Evolutionary conservation across 2,113 vertebrate genomes (phyloP), one percentile per base, ranked within the genome.

Genomic region (Pangasianodon gigas): DNA sequence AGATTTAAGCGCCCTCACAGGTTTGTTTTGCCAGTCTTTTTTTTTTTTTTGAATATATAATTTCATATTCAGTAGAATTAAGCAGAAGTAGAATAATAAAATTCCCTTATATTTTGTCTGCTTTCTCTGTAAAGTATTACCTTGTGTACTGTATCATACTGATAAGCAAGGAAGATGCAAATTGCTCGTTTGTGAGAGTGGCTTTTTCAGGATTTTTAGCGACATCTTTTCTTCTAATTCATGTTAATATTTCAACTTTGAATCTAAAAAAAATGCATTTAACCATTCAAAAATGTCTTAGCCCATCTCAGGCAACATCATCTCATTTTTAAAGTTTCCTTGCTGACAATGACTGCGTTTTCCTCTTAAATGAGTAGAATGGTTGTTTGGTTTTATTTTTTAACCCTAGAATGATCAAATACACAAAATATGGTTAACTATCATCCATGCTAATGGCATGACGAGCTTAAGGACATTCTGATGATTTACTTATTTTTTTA

Each of bases 1-100:
- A 85, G 69, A 89, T 89, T 77, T 85, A 82, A 71, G 51, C 41
- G 41, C n/a, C 84, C 83, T 89, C 46, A 6, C 7, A 54, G 84
- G 75, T 56, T 82, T 85, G 71, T 79, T 86, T 79, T 67, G 24
- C 62, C 14, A 56, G 29, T 62, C 74, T 60, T 4, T 29, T 48
- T 84, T 56, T 32, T 26, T 69, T 51, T 82, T 41, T 74, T 54
- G 9, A 75, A 65, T 54, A 19, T 74, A 82, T 32, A 14, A 84
- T 74, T 52, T 51, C 80, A 71, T 71, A 79, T 87, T 79, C 26
- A 79, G 0, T n/a, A 44, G 86, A 21, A 52, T 77, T 46, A 58
- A 69, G 51, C n/a, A 26, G 56, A 67, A 69, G 69, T n/a, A 46
- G 41, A 51, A 46, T 37, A 21, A 54, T 52, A 54, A 44, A 81